These are phyloP conservation scores for Carterocephalus palaemon DNA, from an alignment of 2,888 invertebrate species.

Conservation along the genomic window DNA sequence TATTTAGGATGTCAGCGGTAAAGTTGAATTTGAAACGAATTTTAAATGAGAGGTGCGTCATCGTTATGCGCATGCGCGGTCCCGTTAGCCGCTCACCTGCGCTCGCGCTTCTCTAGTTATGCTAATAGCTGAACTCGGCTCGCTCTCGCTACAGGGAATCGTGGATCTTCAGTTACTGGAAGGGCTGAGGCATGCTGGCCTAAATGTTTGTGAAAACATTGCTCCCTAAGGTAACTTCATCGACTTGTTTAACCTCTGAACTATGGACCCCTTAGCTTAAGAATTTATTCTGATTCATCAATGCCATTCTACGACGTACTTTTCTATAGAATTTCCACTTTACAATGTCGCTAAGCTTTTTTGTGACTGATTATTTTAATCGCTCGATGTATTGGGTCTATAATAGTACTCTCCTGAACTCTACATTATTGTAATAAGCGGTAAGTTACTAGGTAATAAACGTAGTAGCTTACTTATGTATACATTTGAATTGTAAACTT, in stretches of 20 bases:
- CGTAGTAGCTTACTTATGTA: no score
- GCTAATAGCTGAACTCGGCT: conserved; percentile 65
- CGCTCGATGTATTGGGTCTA: no score
- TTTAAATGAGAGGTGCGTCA: conserved; percentile 35
- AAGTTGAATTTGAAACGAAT: conserved; percentile 52
- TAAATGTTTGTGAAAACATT: conserved; percentile 24
- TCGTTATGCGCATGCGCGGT: conserved; percentile 56
- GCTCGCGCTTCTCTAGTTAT: conserved; percentile 75
- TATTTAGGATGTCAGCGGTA: conserved; percentile 44
- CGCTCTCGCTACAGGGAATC: conserved; percentile 50
- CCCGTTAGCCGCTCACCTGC: conserved; percentile 75
- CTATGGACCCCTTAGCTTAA: conserved; percentile 12
- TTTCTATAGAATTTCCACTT: not conserved
- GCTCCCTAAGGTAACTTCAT: conserved; percentile 23
- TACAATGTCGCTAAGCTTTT: not conserved
- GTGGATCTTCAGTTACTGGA: conserved; percentile 40
- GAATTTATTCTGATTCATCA: conserved; percentile 5
- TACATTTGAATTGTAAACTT: no score
- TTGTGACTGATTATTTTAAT: no score
- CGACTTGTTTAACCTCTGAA: conserved; percentile 24
- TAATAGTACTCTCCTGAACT: no score
- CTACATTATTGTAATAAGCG: no score
- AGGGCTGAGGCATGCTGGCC: conserved; percentile 22
- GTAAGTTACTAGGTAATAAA: no score
- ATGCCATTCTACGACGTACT: not conserved